Conservation (phyloP, 2,113 vertebrate genomes). For the Crotalus helleri region DNA sequence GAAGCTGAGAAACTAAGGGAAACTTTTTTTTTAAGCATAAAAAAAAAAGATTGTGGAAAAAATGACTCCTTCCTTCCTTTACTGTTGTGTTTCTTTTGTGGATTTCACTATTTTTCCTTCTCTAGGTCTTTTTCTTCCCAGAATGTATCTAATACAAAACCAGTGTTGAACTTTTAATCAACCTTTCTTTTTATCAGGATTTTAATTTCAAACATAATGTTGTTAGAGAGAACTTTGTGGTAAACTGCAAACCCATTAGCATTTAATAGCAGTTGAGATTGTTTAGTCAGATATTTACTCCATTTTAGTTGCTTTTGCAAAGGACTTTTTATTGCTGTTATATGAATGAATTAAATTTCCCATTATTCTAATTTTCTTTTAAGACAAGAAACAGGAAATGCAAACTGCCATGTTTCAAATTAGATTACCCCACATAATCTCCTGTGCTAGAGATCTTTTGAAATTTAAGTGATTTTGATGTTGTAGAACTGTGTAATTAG, state of each 20-base stretch:
- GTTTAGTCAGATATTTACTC: constrained; percentile 26
- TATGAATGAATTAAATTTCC: constrained; percentile 23
- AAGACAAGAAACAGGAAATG: constrained; percentile 27
- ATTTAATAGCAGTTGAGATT: constrained; percentile 23
- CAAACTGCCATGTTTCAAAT: constrained; percentile 24
- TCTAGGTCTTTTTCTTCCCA: not conserved
- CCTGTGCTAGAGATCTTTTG: not conserved
- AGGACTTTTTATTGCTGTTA: not conserved
- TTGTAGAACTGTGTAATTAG: constrained; percentile 17
- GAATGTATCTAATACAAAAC: constrained; percentile 31
- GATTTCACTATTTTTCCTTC: not conserved
- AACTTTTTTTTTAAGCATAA: not conserved
- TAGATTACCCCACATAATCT: constrained; percentile 20
- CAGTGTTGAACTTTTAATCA: constrained; percentile 1
- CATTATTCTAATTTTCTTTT: constrained; percentile 15
- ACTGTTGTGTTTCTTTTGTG: not conserved
- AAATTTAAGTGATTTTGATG: constrained; percentile 27
- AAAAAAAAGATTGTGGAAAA: not conserved
- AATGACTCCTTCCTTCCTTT: not conserved
- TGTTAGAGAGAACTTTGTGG: constrained; percentile 1
- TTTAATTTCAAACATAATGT: constrained; percentile 1
- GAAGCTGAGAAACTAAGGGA: not conserved
- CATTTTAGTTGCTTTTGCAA: constrained; percentile 8
- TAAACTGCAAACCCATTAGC: constrained; percentile 28
- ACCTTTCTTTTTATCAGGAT: constrained; percentile 7